phyloP scores from a whole-genome alignment of 2,888 invertebrate species.

The Heliconius ethilla region DNA sequence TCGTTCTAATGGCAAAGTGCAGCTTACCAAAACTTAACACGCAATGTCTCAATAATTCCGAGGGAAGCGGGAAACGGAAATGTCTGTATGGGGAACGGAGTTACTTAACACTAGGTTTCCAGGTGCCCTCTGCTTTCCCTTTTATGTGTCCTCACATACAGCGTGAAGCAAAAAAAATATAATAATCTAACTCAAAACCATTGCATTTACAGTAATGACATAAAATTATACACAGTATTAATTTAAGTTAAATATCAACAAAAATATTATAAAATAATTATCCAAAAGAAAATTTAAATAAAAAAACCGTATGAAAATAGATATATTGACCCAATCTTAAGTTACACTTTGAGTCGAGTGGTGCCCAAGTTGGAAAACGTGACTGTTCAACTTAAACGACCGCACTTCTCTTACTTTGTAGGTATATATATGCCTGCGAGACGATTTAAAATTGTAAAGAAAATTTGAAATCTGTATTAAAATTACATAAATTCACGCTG shows the following conservation, averaged over 20 bases:
- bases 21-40: too few relatives aligned
- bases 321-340: constrained; percentile 16
- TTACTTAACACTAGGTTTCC: not conserved
- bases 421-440: not conserved
- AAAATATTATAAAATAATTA: not conserved
- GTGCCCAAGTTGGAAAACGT: constrained; percentile 34
- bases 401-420: constrained; percentile 21
- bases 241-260: not conserved
- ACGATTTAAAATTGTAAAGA: not conserved
- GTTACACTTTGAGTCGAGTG: constrained; percentile 24
- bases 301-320: constrained; percentile 8
- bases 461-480: not conserved
- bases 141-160: too few relatives aligned
- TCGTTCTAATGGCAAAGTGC: too few relatives aligned
- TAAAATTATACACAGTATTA: too few relatives aligned
- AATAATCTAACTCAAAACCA: not conserved
- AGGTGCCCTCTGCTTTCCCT: not conserved
- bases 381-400: constrained; percentile 32
- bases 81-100: not conserved
- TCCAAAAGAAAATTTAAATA: not conserved
- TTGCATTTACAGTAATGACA: too few relatives aligned
- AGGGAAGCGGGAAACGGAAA: too few relatives aligned
- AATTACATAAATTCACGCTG: not conserved
- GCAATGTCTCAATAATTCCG: too few relatives aligned
- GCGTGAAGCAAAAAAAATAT: not conserved